These are phyloP conservation scores for Aporophyla nigra DNA, from an alignment of 2,888 invertebrate genomes.

Conservation along the genomic window DNA sequence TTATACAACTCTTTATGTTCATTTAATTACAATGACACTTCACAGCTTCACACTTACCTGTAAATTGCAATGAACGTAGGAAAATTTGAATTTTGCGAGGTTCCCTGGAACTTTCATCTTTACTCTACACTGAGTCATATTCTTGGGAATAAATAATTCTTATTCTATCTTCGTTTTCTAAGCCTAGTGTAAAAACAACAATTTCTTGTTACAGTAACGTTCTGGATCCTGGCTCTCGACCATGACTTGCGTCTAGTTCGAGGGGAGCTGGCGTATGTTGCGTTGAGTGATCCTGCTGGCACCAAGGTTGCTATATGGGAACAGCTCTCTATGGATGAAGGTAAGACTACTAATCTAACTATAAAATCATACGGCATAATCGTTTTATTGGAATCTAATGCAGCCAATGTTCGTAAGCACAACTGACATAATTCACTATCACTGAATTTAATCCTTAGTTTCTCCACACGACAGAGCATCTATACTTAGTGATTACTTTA, in stretches of 20 bases:
- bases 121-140: not conserved
- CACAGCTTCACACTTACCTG: no score
- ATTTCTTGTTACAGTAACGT: constrained; percentile 90
- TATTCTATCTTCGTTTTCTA: not conserved
- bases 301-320: constrained; percentile 93
- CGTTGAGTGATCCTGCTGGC: constrained; percentile 92
- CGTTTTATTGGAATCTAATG: no score
- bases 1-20: no score
- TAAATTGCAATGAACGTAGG: no score
- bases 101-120: no score
- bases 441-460: not conserved
- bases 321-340: constrained; percentile 92
- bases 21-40: no score
- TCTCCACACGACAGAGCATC: no score
- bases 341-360: constrained; percentile 75
- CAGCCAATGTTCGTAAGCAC: not conserved
- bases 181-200: not conserved
- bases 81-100: no score
- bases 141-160: not conserved
- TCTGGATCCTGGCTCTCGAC: constrained; percentile 92
- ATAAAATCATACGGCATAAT: no score
- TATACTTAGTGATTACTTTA: no score
- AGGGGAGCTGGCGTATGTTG: constrained; percentile 91
- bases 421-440: not conserved
- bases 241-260: constrained; percentile 92